Evolutionary conservation across 1,140 invertebrate genomes (phyloP).

Genomic region (Pectinophora gossypiella): DNA sequence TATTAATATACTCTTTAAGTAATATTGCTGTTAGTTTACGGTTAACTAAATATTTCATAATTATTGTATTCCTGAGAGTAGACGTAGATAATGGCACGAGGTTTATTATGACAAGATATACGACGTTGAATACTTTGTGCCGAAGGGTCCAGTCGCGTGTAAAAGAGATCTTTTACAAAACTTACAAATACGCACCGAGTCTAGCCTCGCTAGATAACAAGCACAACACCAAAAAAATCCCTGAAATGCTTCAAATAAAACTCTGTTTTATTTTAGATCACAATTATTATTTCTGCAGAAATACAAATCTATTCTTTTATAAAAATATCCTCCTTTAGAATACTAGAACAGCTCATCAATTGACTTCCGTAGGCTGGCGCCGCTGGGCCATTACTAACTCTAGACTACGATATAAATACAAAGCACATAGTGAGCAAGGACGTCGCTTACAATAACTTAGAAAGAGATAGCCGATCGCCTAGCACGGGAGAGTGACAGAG

Average conservation of each 20-base stretch:
- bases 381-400: constrained; percentile 15
- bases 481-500: constrained; percentile 11
- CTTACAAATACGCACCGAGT: constrained; percentile 44
- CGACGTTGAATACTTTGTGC: constrained; percentile 39
- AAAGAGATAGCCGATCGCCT: constrained; percentile 19
- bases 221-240: constrained; percentile 63
- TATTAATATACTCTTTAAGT: constrained; percentile 68
- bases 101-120: constrained; percentile 67
- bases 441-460: constrained; percentile 42
- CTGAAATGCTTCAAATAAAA: constrained; percentile 73
- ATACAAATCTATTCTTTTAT: constrained; percentile 53
- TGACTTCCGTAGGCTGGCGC: constrained; percentile 51
- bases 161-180: constrained; percentile 47
- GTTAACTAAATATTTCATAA: constrained; percentile 56
- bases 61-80: constrained; percentile 60
- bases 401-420: constrained; percentile 55
- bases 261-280: constrained; percentile 73
- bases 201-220: constrained; percentile 67
- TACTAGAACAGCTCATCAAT: constrained; percentile 54
- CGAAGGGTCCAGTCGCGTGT: constrained; percentile 21
- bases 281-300: constrained; percentile 62
- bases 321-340: constrained; percentile 58
- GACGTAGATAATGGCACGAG: constrained; percentile 64
- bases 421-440: constrained; percentile 62
- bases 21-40: constrained; percentile 70